phyloP scores from a whole-genome alignment of 2,113 vertebrate genomes.

The Cichladusa arquata region DNA sequence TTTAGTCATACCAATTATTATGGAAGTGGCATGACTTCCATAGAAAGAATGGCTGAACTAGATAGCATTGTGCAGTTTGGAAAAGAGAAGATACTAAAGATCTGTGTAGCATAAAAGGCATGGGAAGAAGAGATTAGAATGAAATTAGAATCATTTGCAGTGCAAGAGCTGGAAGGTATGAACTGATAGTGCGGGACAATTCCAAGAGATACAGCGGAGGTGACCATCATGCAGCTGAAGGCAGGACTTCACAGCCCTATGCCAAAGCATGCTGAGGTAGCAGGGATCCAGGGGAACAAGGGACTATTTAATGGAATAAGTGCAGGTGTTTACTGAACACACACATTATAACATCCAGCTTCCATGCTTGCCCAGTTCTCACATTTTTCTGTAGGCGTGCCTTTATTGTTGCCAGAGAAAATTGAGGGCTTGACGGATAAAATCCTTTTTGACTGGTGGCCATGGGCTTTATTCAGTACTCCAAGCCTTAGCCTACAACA shows the following conservation, averaged over 20 bases:
- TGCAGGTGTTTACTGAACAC: neutral
- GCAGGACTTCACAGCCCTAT: neutral
- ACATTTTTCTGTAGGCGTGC: neutral
- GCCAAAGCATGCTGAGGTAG: neutral
- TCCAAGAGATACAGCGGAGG: neutral
- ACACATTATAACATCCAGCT: neutral
- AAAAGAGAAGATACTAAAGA: neutral
- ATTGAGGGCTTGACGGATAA: neutral
- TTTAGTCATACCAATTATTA: neutral
- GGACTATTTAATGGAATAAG: neutral
- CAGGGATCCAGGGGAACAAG: neutral
- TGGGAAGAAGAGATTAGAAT: neutral
- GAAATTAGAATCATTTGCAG: neutral
- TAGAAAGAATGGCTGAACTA: neutral
- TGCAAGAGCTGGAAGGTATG: neutral
- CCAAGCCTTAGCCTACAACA: neutral
- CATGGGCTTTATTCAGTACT: neutral
- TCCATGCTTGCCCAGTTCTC: neutral
- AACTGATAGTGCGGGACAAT: rapidly evolving
- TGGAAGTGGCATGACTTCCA: neutral
- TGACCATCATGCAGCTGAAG: neutral
- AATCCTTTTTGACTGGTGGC: neutral
- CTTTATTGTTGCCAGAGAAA: neutral
- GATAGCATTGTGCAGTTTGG: neutral
- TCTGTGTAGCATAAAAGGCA: neutral